Evolutionary conservation across 1,140 invertebrate species (phyloP).

Genomic region (Panagrolaimus sp.): DNA sequence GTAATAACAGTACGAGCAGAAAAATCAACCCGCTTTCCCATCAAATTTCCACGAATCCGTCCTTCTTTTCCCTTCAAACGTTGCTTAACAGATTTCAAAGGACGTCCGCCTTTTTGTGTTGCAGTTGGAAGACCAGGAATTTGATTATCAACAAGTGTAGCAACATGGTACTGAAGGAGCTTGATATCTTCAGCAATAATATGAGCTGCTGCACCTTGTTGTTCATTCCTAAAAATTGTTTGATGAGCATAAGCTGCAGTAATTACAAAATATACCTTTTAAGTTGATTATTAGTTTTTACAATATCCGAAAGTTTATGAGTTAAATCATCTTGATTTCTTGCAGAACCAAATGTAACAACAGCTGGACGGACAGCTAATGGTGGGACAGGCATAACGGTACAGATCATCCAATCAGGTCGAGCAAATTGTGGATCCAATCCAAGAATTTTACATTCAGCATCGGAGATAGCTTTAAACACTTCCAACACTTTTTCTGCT

Average conservation of each 20-base stretch:
- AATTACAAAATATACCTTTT: too few relatives aligned
- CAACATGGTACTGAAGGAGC: constrained; percentile 96
- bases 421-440: constrained; percentile 68
- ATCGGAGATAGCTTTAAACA: constrained; percentile 91
- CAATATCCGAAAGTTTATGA: constrained; percentile 95
- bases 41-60: constrained; percentile 92
- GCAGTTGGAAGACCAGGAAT: constrained; percentile 91
- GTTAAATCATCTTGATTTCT: constrained; percentile 97
- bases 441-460: constrained; percentile 88
- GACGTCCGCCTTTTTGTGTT: constrained; percentile 97
- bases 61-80: constrained; percentile 82
- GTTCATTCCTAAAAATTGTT: constrained; percentile 82
- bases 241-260: too few relatives aligned
- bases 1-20: constrained; percentile 98
- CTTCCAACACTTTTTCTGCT: constrained; percentile 90
- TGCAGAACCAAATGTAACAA: constrained; percentile 97
- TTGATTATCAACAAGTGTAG: constrained; percentile 94
- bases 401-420: constrained; percentile 98
- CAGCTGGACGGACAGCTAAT: constrained; percentile 81
- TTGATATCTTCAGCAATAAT: constrained; percentile 93
- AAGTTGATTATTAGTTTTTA: constrained; percentile 96
- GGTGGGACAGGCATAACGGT: constrained; percentile 95
- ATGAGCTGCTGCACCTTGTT: constrained; percentile 88
- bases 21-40: constrained; percentile 99
- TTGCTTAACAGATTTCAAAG: constrained; percentile 89